Percentiles rank a stretch among this genome's conserved stretches.
Conservation (phyloP, 2,888 invertebrate genomes). For the Lochmaea crataegi region DNA sequence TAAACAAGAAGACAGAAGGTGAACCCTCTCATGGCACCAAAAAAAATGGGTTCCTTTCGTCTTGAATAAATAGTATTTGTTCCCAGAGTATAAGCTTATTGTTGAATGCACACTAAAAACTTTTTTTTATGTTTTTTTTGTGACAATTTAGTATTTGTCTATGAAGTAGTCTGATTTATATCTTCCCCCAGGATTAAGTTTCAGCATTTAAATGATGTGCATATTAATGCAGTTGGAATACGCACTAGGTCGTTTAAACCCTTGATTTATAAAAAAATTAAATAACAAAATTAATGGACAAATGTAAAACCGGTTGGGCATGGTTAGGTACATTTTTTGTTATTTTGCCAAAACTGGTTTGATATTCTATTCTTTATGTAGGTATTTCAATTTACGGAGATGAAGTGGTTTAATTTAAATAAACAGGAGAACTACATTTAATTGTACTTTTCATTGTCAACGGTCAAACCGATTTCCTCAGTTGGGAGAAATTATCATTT, state of each 20-base stretch:
- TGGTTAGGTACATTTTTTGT: conserved; percentile 2
- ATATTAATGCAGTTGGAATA: conserved; percentile 33
- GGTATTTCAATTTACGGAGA: no score
- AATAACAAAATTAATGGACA: conserved; percentile 13
- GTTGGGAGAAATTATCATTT: no score
- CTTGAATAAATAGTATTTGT: conserved; percentile 59
- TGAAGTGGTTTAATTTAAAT: no score
- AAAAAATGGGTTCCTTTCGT: conserved; percentile 48
- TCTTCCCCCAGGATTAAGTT: conserved; percentile 42
- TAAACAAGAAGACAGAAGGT: conserved; percentile 60
- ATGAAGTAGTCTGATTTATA: conserved; percentile 45
- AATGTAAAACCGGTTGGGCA: conserved; percentile 9
- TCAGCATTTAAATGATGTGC: conserved; percentile 33
- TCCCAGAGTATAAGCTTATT: conserved; percentile 47
- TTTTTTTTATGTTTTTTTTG: conserved; percentile 37
- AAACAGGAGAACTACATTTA: no score
- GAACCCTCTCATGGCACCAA: conserved; percentile 58
- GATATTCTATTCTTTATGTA: background rate
- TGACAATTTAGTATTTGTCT: conserved; percentile 39
- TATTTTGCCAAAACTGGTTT: background rate
- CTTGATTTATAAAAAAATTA: conserved; percentile 11
- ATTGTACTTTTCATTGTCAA: no score
- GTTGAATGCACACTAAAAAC: conserved; percentile 36
- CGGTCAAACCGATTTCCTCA: no score
- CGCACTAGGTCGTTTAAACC: conserved; percentile 12